Evolutionary conservation across 2,797 vertebrate species (phyloP), one percentile per base, ranked within the genome.

Genomic region (Enteromius fasciolatus): DNA sequence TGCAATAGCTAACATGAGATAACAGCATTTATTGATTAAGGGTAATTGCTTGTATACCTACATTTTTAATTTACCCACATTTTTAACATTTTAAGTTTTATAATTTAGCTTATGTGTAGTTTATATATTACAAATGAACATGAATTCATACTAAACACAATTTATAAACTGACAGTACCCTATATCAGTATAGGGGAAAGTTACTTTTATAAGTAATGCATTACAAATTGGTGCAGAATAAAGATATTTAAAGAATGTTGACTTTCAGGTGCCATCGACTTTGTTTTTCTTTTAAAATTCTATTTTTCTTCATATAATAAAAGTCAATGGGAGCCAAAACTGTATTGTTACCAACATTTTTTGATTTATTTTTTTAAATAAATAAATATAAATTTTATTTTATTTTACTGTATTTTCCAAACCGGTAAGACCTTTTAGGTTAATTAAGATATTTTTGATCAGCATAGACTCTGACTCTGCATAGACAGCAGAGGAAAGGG

Each of bases 51-150:
- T n/a, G 9, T 74, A 14, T n/a, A 10, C 3, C 6, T 54, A 23
- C 6, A 44, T 44, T 57, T 31, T 50, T 52, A 2, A 52, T 20
- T 18, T 50, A 7, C 15, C 0, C 50, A 44, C 3, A 31, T 31
- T 46, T 46, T 9, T 66, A 11, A 20, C 31, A 36, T 14, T 48
- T 28, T 48, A 70, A 15, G 28, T 5, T 67, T 10, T 18, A 39
- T 73, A 23, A 20, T 31, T 72, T 7, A 68, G n/a, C 36, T 50
- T 5, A 41, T 41, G 39, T 41, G 39, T 28, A 15, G 23, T 50
- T 73, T 33, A 73, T 73, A 20, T 14, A 52, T 73, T 73, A 33
- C 33, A 15, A 73, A 33, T 50, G 12, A 73, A 73, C 46, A 52
- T 33, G 10, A 52, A 52, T 50, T 31, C 48, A 5, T 28, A 31